Evolutionary conservation across 1,140 invertebrate genomes (phyloP).

Genomic region (Trichonephila clavipes): DNA sequence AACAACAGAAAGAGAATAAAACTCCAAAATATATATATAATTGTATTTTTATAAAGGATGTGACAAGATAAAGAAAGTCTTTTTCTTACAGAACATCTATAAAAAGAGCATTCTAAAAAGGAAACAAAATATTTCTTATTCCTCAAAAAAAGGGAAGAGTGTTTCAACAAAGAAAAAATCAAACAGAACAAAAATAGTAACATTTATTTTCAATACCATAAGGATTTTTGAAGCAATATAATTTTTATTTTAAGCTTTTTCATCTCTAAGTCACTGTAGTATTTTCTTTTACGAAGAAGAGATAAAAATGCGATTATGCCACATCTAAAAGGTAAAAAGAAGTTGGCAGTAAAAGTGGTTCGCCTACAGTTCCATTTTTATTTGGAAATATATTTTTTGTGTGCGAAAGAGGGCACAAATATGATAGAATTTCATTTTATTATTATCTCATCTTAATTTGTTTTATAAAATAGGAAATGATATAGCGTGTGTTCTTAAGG

Average conservation of each 20-base stretch:
- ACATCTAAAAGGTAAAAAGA: background rate
- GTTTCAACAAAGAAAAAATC: background rate
- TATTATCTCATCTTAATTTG: background rate
- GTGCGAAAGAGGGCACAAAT: background rate
- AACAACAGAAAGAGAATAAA: too few relatives aligned
- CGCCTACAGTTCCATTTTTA: background rate
- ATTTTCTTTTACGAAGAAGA: background rate
- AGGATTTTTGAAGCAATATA: slow-evolving; percentile 19
- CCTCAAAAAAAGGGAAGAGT: background rate
- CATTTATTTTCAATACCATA: slow-evolving; percentile 45
- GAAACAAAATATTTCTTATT: background rate
- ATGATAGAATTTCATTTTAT: background rate
- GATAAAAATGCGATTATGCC: background rate
- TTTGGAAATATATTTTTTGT: background rate
- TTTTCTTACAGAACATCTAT: background rate
- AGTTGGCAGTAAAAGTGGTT: background rate
- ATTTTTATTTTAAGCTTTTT: slow-evolving; percentile 19
- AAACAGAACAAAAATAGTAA: background rate
- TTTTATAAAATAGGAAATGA: background rate
- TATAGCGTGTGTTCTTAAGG: background rate
- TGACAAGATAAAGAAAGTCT: too few relatives aligned
- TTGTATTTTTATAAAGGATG: too few relatives aligned
- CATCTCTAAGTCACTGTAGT: background rate
- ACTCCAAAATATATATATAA: too few relatives aligned
- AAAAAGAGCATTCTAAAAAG: background rate